These are phyloP conservation scores for Mythimna albipuncta DNA, from an alignment of 2,888 invertebrate species.

Conservation along the genomic window DNA sequence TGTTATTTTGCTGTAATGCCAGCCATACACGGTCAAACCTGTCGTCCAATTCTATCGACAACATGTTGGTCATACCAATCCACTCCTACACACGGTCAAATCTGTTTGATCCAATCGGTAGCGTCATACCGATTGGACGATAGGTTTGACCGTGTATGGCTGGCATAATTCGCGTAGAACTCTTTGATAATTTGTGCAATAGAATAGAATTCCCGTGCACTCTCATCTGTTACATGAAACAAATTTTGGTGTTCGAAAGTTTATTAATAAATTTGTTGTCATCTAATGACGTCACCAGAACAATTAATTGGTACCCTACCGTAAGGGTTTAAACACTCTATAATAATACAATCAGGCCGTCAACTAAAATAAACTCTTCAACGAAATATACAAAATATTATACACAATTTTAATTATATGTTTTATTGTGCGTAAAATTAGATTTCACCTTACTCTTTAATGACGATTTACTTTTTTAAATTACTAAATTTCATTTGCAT, in stretches of 20 bases:
- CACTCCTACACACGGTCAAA: no score
- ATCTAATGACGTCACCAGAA: conserved; percentile 42
- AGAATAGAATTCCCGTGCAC: conserved; percentile 3
- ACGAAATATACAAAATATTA: conserved; percentile 55
- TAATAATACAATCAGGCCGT: conserved; percentile 41
- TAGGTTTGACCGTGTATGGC: no score
- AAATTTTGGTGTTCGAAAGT: background rate
- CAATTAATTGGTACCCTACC: conserved; percentile 7
- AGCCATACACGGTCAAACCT: no score
- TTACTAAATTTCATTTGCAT: conserved; percentile 47
- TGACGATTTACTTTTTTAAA: conserved; percentile 6
- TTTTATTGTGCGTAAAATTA: conserved; percentile 56
- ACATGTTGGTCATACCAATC: no score
- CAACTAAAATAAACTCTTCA: conserved; percentile 38
- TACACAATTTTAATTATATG: conserved; percentile 46
- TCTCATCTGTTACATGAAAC: background rate
- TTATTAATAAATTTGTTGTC: conserved; percentile 21
- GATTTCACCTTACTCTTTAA: conserved; percentile 25
- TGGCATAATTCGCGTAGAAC: background rate
- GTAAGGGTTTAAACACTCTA: conserved; percentile 14
- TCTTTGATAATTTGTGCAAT: conserved; percentile 5
- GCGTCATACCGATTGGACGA: no score
- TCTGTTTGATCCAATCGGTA: no score
- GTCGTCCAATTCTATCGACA: no score
- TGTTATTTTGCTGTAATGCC: conserved; percentile 3